These are phyloP conservation scores for Artemisiospiza belli DNA, from an alignment of 2,113 vertebrate species.

Conservation along the genomic window DNA sequence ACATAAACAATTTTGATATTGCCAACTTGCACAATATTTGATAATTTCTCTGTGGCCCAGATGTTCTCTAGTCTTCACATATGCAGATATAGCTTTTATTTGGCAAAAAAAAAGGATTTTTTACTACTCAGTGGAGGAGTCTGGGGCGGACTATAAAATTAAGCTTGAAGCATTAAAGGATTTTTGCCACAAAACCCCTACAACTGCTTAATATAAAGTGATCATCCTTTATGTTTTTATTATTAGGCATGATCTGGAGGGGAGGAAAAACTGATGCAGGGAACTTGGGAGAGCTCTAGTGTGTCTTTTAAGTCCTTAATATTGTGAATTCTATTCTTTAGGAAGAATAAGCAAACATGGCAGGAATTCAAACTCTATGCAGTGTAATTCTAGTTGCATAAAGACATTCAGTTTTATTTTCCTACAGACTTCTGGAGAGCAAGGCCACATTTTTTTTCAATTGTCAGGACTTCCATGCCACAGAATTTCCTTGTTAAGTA, in stretches of 20 bases:
- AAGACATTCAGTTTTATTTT: background rate
- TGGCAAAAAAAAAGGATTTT: background rate
- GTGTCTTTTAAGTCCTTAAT: background rate
- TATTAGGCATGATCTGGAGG: background rate
- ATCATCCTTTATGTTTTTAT: background rate
- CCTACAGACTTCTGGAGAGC: background rate
- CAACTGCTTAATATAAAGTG: background rate
- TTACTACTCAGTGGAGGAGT: rapidly evolving
- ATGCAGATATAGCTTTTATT: background rate
- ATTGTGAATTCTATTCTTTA: background rate
- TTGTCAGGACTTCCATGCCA: background rate
- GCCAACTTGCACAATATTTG: constrained; percentile 15
- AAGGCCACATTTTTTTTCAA: background rate
- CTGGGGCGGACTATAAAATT: background rate
- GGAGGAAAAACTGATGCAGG: background rate
- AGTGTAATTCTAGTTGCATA: background rate
- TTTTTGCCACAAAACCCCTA: background rate
- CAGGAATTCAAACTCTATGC: background rate
- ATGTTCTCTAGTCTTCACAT: background rate
- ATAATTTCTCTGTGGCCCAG: background rate
- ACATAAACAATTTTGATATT: background rate
- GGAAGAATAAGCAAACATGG: background rate
- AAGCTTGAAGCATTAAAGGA: background rate
- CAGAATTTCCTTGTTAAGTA: background rate
- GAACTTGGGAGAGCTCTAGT: background rate